These are phyloP conservation scores for Heliothis subflexa DNA, from an alignment of 1,140 invertebrate genomes.

Conservation along the genomic window DNA sequence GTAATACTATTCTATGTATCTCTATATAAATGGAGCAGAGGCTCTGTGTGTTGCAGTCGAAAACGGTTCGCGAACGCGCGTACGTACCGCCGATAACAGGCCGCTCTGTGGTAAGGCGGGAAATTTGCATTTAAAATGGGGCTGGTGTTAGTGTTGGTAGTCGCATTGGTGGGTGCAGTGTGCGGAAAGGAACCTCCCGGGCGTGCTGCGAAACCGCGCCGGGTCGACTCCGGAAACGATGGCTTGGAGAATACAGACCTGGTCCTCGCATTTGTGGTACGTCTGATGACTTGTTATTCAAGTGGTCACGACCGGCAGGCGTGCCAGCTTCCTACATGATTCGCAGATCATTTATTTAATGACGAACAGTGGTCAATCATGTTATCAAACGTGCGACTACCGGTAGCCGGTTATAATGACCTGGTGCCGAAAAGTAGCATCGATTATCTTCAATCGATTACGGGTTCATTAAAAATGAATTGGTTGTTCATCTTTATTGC, in stretches of 20 bases:
- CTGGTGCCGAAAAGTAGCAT: neutral
- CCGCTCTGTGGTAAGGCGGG: slow-evolving; percentile 31
- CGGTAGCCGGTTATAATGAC: slow-evolving; percentile 1
- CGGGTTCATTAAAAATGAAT: neutral
- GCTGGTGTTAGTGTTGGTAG: slow-evolving; percentile 56
- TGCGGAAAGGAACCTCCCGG: slow-evolving; percentile 43
- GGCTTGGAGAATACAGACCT: slow-evolving; percentile 66
- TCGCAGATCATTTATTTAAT: slow-evolving; percentile 44
- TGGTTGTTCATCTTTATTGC: no score
- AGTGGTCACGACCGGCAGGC: slow-evolving; percentile 50
- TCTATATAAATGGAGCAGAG: slow-evolving; percentile 78
- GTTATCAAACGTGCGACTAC: slow-evolving; percentile 12
- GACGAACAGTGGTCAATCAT: slow-evolving; percentile 32
- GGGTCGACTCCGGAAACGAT: slow-evolving; percentile 55
- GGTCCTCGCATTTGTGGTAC: slow-evolving; percentile 74
- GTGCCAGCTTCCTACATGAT: slow-evolving; percentile 54
- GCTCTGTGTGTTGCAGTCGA: slow-evolving; percentile 75
- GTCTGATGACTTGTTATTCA: slow-evolving; percentile 53
- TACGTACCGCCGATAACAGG: slow-evolving; percentile 64
- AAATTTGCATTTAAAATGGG: slow-evolving; percentile 57
- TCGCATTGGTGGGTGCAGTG: slow-evolving; percentile 54
- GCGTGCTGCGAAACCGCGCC: slow-evolving; percentile 52
- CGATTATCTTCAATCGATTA: slow-evolving; percentile 1
- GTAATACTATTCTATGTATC: slow-evolving; percentile 66
- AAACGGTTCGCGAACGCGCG: slow-evolving; percentile 74